Conservation (phyloP, 2,797 vertebrate species). For the Lagocephalus sceleratus region DNA sequence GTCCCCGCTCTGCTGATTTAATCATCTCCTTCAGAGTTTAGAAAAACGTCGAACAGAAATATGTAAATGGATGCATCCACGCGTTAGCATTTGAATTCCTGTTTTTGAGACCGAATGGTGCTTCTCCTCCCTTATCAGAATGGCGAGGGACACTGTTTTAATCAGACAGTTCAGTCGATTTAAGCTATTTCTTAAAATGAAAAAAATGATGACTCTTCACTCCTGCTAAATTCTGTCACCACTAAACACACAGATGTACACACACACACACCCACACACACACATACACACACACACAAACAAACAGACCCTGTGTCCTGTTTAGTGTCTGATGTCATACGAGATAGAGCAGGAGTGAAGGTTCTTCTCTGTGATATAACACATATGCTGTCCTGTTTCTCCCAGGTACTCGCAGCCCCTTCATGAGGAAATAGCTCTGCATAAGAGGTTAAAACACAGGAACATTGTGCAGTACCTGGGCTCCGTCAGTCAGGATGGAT, state of each 20-base stretch:
- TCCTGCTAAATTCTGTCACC: too few relatives aligned
- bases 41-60: not conserved
- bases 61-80: not conserved
- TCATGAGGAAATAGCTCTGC: constrained; percentile 89
- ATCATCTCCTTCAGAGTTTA: constrained; percentile 32
- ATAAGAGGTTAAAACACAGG: constrained; percentile 88
- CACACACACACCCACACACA: too few relatives aligned
- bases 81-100: too few relatives aligned
- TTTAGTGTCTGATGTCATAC: not conserved
- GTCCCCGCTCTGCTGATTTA: constrained; percentile 5
- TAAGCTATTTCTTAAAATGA: too few relatives aligned
- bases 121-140: too few relatives aligned
- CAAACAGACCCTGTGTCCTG: too few relatives aligned
- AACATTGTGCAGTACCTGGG: constrained; percentile 93
- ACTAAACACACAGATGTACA: too few relatives aligned
- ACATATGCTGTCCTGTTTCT: not conserved
- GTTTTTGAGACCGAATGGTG: too few relatives aligned
- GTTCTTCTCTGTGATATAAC: not conserved
- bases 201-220: too few relatives aligned
- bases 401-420: constrained; percentile 87
- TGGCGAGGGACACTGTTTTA: too few relatives aligned
- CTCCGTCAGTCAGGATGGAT: constrained; percentile 86
- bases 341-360: not conserved
- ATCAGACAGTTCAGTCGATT: too few relatives aligned
- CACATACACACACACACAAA: too few relatives aligned